Conservation (phyloP, 2,797 vertebrate species). For the Mycteria americana region DNA sequence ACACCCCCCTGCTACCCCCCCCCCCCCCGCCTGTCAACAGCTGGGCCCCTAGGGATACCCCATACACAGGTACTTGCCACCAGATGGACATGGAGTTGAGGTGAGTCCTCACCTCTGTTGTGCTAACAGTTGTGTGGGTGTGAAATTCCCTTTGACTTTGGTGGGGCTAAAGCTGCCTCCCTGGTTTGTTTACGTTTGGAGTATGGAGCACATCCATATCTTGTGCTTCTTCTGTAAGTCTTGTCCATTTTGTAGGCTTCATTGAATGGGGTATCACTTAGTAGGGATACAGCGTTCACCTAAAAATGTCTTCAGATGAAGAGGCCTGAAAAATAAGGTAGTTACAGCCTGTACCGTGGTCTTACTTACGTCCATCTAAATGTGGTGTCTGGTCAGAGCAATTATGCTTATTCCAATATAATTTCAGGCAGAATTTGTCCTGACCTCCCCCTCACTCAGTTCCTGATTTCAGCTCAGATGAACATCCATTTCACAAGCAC, state of each 20-base stretch:
- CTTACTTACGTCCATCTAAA: background rate
- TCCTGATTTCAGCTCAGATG: background rate
- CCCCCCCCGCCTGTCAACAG: fast-evolving
- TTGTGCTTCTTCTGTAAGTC: background rate
- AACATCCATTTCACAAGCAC: background rate
- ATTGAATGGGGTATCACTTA: fast-evolving
- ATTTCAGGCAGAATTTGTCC: background rate
- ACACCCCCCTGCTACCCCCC: fast-evolving
- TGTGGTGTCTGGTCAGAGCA: background rate
- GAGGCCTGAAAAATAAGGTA: background rate
- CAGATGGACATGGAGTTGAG: background rate
- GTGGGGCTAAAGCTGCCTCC: background rate
- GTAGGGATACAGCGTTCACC: background rate
- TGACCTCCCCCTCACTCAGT: background rate
- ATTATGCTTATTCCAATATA: background rate
- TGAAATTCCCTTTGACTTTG: background rate
- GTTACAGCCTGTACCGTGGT: background rate
- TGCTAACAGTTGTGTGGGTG: background rate
- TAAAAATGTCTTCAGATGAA: background rate
- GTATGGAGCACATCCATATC: background rate
- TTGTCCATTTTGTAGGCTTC: background rate
- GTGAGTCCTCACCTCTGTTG: background rate
- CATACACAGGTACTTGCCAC: background rate
- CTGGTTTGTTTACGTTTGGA: background rate
- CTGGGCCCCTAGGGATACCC: background rate